Conservation (phyloP, 2,888 invertebrate species). For the Syritta pipiens region DNA sequence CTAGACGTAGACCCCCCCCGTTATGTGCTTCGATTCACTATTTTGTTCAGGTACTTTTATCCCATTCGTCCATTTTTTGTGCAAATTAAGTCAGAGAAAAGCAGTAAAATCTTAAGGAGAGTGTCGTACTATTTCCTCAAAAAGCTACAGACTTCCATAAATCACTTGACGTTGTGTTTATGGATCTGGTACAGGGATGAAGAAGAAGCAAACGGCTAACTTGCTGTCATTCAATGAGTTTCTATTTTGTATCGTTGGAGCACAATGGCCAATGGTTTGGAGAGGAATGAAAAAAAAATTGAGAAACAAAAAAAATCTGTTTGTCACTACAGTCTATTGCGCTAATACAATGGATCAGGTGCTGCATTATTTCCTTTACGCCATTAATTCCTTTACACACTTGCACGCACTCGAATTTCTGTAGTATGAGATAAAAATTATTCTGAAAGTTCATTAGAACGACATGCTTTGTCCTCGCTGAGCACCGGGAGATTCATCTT, state of each 20-base stretch:
- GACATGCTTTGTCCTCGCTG: constrained; percentile 3
- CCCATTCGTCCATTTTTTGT: constrained; percentile 21
- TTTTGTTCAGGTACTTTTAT: neutral
- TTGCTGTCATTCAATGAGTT: constrained; percentile 54
- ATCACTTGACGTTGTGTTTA: constrained; percentile 57
- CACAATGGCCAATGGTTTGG: constrained; percentile 43
- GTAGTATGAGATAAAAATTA: constrained; percentile 61
- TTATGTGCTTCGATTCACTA: neutral
- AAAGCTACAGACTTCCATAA: constrained; percentile 62
- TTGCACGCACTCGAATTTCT: constrained; percentile 51
- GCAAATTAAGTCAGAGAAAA: constrained; percentile 53
- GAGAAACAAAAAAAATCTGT: constrained; percentile 45
- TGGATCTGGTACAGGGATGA: constrained; percentile 48
- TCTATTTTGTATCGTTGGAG: constrained; percentile 37
- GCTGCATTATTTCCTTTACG: neutral
- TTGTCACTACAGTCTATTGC: constrained; percentile 63
- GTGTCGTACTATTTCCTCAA: constrained; percentile 40
- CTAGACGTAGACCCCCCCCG: too few relatives aligned
- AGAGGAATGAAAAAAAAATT: constrained; percentile 17
- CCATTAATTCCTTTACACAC: constrained; percentile 53
- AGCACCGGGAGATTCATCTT: constrained; percentile 20
- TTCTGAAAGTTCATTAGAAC: constrained; percentile 33
- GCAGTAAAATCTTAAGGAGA: constrained; percentile 41
- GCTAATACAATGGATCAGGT: constrained; percentile 42
- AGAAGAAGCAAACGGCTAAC: constrained; percentile 33